Conservation (phyloP, 2,113 vertebrate genomes). For the Seriola rivoliana region DNA sequence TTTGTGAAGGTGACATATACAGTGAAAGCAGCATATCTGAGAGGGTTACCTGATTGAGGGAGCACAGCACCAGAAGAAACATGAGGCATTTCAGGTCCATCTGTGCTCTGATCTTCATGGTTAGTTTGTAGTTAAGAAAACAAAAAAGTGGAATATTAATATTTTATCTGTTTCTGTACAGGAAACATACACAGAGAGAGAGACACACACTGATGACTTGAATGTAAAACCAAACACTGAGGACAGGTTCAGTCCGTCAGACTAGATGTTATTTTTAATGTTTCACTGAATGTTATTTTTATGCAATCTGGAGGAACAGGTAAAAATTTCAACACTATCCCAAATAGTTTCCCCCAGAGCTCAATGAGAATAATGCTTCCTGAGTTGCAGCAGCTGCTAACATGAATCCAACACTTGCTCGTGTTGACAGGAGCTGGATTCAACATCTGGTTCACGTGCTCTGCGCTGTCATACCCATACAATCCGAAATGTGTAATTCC, state of each 20-base stretch:
- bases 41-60: conserved; percentile 59
- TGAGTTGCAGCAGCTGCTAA: conserved; percentile 54
- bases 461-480: background rate
- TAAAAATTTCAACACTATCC: conserved; percentile 46
- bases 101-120: background rate
- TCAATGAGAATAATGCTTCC: conserved; percentile 50
- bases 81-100: conserved; percentile 51
- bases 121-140: background rate
- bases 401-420: conserved; percentile 9
- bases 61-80: conserved; percentile 57
- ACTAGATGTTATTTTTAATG: conserved; percentile 8
- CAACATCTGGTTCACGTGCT: conserved; percentile 13
- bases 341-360: conserved; percentile 46
- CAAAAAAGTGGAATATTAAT: background rate
- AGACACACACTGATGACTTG: background rate
- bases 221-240: no score
- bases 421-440: conserved; percentile 41
- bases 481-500: background rate
- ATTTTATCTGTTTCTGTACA: background rate
- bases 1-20: no score
- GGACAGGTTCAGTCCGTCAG: background rate
- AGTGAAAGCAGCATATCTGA: no score
- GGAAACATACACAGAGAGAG: background rate
- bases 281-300: conserved; percentile 43
- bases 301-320: conserved; percentile 22